A percentile compares a stretch with the other conserved stretches of the same genome.
Conservation (phyloP, 2,113 vertebrate species). For the Scomber colias region DNA sequence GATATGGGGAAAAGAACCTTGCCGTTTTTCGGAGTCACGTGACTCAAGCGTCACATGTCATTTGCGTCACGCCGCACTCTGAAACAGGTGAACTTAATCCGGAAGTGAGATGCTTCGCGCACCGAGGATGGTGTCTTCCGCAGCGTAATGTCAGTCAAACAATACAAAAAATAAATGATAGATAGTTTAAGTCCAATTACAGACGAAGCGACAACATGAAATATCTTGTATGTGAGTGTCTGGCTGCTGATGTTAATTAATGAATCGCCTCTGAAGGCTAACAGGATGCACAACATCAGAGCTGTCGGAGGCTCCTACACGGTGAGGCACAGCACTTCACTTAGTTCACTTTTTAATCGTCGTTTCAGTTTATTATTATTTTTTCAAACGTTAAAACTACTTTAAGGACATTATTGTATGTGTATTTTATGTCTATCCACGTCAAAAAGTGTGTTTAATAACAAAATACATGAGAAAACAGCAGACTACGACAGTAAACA, state of each 20-base stretch:
- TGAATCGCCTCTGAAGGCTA: not conserved
- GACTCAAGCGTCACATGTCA: not conserved
- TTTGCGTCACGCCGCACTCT: conserved; percentile 25
- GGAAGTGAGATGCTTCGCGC: conserved; percentile 60
- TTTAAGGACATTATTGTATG: no score
- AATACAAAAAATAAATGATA: not conserved
- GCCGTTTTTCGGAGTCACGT: conserved; percentile 30
- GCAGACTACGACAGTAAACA: not conserved
- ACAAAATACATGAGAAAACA: not conserved
- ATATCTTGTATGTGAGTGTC: not conserved
- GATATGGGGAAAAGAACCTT: no score
- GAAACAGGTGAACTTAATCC: conserved; percentile 39
- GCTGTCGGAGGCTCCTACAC: conserved; percentile 67
- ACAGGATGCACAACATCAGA: conserved; percentile 30
- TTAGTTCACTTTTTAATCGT: not conserved
- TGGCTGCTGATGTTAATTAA: not conserved
- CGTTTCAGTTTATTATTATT: not conserved
- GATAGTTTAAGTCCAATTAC: not conserved
- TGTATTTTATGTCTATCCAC: not conserved
- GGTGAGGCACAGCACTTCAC: conserved; percentile 51
- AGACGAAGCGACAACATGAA: not conserved
- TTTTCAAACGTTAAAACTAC: not conserved
- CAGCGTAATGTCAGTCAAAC: not conserved
- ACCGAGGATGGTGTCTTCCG: conserved; percentile 1
- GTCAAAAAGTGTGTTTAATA: not conserved